phyloP scores from a whole-genome alignment of 2,113 vertebrate genomes.

The Acinonyx jubatus region DNA sequence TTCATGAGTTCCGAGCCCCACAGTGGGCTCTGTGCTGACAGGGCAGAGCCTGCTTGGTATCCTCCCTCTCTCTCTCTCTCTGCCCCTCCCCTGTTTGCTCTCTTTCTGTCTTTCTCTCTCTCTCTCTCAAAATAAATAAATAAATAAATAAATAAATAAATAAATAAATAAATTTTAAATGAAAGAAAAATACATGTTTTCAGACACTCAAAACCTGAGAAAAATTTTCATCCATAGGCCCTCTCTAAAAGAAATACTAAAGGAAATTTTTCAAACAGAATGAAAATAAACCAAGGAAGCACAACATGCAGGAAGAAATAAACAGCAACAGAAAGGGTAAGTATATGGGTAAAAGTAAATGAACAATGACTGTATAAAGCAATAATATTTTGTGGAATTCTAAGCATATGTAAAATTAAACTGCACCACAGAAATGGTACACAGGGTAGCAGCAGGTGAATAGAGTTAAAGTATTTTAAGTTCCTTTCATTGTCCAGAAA shows the following conservation, averaged over 20 bases:
- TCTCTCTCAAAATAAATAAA: too few relatives aligned
- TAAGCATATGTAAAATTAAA: background rate
- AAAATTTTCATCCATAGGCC: background rate
- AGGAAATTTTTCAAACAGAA: background rate
- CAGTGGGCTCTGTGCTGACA: too few relatives aligned
- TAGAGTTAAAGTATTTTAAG: background rate
- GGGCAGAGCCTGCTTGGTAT: too few relatives aligned
- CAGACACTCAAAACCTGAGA: background rate
- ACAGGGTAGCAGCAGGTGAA: background rate
- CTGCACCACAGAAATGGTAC: background rate
- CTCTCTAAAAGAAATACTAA: background rate
- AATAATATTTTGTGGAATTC: background rate
- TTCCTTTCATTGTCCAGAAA: background rate
- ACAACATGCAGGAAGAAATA: background rate
- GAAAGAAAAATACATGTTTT: background rate
- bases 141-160: too few relatives aligned
- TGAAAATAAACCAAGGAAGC: background rate
- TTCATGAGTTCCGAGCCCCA: too few relatives aligned
- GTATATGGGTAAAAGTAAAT: background rate
- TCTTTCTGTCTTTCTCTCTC: too few relatives aligned
- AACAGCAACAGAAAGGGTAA: background rate
- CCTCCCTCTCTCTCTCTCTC: too few relatives aligned
- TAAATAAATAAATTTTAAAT: background rate
- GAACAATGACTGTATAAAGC: background rate
- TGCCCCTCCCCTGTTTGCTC: too few relatives aligned